A percentile compares a stretch with the other conserved stretches of the same genome.
phyloP scores from a whole-genome alignment of 2,888 invertebrate species.

The Byasa hedistus region DNA sequence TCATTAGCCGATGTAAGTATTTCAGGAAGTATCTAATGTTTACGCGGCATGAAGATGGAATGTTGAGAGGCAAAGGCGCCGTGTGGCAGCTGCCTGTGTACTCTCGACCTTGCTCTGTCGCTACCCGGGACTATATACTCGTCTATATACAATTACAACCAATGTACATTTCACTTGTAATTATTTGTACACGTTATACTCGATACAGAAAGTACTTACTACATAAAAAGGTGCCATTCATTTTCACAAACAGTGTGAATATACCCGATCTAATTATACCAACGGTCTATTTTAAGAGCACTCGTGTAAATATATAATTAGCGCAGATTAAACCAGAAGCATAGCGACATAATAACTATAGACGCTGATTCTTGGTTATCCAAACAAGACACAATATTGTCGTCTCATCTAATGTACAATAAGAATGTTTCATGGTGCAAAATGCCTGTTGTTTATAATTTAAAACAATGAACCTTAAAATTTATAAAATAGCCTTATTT shows the following conservation, averaged over 20 bases:
- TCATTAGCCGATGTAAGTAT: too few relatives aligned
- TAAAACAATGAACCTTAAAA: too few relatives aligned
- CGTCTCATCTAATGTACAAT: too few relatives aligned
- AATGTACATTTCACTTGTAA: slow-evolving; percentile 16
- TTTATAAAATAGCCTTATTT: too few relatives aligned
- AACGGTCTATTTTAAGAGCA: slow-evolving; percentile 22
- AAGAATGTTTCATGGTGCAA: too few relatives aligned
- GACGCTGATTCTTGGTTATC: not conserved
- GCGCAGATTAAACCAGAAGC: slow-evolving; percentile 6
- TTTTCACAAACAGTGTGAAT: slow-evolving; percentile 15
- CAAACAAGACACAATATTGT: too few relatives aligned
- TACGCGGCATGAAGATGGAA: not conserved
- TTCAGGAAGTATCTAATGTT: too few relatives aligned
- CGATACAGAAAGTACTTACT: slow-evolving; percentile 6
- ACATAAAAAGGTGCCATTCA: slow-evolving; percentile 1
- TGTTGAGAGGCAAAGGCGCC: slow-evolving; percentile 33
- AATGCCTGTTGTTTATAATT: too few relatives aligned
- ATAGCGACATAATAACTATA: slow-evolving; percentile 19
- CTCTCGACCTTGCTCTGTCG: slow-evolving; percentile 64
- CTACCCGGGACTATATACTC: slow-evolving; percentile 66
- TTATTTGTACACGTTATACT: slow-evolving; percentile 13
- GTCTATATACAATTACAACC: slow-evolving; percentile 61
- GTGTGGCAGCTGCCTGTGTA: slow-evolving; percentile 47
- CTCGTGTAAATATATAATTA: slow-evolving; percentile 22
- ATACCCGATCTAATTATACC: slow-evolving; percentile 21